Conservation (phyloP, 2,888 invertebrate species). For the Ophioninae sp. region DNA sequence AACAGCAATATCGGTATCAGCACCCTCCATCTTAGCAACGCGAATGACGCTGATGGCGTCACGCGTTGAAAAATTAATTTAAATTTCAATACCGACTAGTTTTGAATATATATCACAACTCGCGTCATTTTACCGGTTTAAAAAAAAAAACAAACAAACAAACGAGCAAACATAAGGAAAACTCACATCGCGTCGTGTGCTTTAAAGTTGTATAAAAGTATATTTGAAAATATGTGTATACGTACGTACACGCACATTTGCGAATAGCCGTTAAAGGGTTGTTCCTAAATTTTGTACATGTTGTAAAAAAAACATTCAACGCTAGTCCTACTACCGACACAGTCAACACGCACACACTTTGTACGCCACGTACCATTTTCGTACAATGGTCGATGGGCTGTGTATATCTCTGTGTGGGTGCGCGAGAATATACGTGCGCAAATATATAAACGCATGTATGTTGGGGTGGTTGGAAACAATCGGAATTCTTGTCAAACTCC, state of each 20-base stretch:
- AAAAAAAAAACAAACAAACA: conserved; percentile 7
- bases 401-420: conserved; percentile 4
- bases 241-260: conserved; percentile 7
- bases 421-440: background rate
- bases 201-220: background rate
- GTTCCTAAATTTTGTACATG: conserved; percentile 36
- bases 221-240: conserved; percentile 1
- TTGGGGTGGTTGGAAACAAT: background rate
- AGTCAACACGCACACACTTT: conserved; percentile 23
- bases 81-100: conserved; percentile 35
- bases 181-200: background rate
- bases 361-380: conserved; percentile 31
- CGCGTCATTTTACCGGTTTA: conserved; percentile 11
- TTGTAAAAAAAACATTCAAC: conserved; percentile 16
- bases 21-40: conserved; percentile 74
- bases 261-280: background rate
- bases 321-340: conserved; percentile 8
- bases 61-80: conserved; percentile 64
- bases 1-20: conserved; percentile 65
- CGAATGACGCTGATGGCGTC: conserved; percentile 59
- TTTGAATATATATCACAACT: background rate
- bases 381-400: conserved; percentile 42
- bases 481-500: no score
- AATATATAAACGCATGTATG: background rate
- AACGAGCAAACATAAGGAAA: conserved; percentile 3